Base-by-base conservation (phyloP, 1,140 invertebrate species). In the Lepeophtheirus salmonis region DNA sequence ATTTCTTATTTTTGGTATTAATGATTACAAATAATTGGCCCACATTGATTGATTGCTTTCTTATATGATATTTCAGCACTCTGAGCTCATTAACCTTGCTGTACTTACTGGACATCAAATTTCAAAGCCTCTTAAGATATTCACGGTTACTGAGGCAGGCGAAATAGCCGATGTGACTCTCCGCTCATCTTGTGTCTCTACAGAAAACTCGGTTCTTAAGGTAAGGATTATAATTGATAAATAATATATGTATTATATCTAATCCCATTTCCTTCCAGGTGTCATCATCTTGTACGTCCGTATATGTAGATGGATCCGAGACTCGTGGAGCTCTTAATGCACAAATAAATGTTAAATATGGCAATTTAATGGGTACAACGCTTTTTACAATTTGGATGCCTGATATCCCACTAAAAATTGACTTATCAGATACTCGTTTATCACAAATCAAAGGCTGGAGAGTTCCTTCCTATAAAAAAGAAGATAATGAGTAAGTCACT, bases 311-410 rank as follows among this genome's bases (percentile, higher is more conserved):
- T 72, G 92, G 92, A 0, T 90, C 89, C 14, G 92, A 97, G 74
- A 86, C 89, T 30, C 78, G 89, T 0, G 91, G 91, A 3, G 91
- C 89, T 0, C 86, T 87, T 13, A 96, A 96, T 70, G 90, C 90
- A n/a, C 3, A 23, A 17, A 61, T 61, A 20, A n/a, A 53, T 13
- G 50, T 61, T 17, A 24, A 53, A 22, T 61, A 60, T 20, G 49
- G 57, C 2, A 22, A 1, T 89, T 87, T 0, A 82, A 97, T 14
- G 78, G 86, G 89, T 4, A 70, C 86, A 48, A 84, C 89, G 0
- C 77, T 81, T 26, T 89, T 97, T 69, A 86, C 83, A 6, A 89
- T 97, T 0, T 97, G 92, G 92, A 91, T 94, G 80, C 91, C 92
- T 0, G 89, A 94, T 69, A 83, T 92, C 66, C 87, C 89, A 0